phyloP scores from a whole-genome alignment of 2,797 vertebrate species.

The Etheostoma perlongum region DNA sequence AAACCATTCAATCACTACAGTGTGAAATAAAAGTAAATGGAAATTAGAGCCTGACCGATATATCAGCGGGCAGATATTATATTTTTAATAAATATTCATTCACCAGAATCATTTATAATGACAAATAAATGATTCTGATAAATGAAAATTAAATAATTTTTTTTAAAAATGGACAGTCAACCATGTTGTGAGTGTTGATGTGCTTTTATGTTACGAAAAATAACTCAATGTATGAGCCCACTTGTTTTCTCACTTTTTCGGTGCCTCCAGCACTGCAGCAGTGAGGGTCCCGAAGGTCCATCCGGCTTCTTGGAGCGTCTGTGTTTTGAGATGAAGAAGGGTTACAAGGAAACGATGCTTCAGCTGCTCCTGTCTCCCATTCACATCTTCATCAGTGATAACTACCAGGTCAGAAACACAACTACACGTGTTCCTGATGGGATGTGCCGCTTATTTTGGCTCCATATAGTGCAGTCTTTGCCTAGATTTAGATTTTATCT shows the following conservation, averaged over 20 bases:
- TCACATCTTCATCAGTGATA: conserved; percentile 95
- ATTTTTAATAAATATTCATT: too few species aligned
- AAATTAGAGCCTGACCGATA: neutral
- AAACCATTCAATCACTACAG: conserved; percentile 9
- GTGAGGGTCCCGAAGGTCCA: conserved; percentile 94
- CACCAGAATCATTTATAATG: too few species aligned
- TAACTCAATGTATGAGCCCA: conserved; percentile 8
- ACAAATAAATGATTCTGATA: too few species aligned
- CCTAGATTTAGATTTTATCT: neutral
- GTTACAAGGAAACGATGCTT: conserved; percentile 96
- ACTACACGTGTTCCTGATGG: neutral
- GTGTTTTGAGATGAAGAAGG: conserved; percentile 99
- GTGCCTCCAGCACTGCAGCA: conserved; percentile 89
- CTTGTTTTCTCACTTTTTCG: conserved; percentile 18
- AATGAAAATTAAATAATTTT: too few species aligned
- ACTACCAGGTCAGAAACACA: conserved; percentile 89
- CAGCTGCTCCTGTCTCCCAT: conserved; percentile 95
- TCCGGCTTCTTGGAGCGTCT: conserved; percentile 94
- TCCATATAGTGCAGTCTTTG: neutral
- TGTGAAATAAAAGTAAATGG: neutral
- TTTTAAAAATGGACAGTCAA: too few species aligned
- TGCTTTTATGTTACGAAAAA: conserved; percentile 28
- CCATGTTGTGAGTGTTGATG: neutral
- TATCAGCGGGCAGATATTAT: too few species aligned
- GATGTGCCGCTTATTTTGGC: neutral